These are phyloP conservation scores for Barnardius zonarius DNA, from an alignment of 2,113 vertebrate species.

Conservation along the genomic window DNA sequence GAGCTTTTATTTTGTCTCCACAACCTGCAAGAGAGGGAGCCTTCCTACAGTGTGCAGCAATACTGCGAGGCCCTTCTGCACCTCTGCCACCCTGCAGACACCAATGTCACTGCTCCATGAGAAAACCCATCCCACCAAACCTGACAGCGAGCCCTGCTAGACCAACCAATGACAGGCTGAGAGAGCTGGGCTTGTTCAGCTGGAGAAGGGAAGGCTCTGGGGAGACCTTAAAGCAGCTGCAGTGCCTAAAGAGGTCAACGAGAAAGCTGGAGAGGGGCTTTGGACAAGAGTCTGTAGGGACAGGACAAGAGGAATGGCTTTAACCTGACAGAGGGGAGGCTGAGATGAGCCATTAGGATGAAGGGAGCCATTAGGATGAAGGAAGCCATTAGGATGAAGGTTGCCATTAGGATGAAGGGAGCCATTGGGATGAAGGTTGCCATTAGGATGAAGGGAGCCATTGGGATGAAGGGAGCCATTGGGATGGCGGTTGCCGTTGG, in stretches of 20 bases:
- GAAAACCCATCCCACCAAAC: not conserved
- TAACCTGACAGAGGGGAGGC: too few relatives aligned
- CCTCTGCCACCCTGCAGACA: not conserved
- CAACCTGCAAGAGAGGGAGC: too few relatives aligned
- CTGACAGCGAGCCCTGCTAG: not conserved
- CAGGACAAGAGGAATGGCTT: not conserved
- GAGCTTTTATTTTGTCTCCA: not conserved
- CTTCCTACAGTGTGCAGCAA: rapidly evolving
- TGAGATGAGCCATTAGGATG: not conserved
- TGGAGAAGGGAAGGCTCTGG: not conserved
- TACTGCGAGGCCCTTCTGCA: rapidly evolving
- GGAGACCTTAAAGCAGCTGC: not conserved
- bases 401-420: too few relatives aligned
- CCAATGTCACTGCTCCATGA: too few relatives aligned
- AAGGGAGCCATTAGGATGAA: too few relatives aligned
- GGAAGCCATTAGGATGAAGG: too few relatives aligned
- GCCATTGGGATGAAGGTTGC: too few relatives aligned
- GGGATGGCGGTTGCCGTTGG: too few relatives aligned
- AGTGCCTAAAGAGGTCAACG: not conserved
- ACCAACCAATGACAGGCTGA: not conserved
- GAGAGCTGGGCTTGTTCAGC: not conserved
- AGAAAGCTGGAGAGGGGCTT: not conserved
- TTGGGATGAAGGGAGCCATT: too few relatives aligned
- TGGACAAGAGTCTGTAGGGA: not conserved
- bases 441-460: too few relatives aligned